These are phyloP conservation scores for Ammospiza caudacuta DNA, from an alignment of 2,113 vertebrate genomes.

Conservation along the genomic window DNA sequence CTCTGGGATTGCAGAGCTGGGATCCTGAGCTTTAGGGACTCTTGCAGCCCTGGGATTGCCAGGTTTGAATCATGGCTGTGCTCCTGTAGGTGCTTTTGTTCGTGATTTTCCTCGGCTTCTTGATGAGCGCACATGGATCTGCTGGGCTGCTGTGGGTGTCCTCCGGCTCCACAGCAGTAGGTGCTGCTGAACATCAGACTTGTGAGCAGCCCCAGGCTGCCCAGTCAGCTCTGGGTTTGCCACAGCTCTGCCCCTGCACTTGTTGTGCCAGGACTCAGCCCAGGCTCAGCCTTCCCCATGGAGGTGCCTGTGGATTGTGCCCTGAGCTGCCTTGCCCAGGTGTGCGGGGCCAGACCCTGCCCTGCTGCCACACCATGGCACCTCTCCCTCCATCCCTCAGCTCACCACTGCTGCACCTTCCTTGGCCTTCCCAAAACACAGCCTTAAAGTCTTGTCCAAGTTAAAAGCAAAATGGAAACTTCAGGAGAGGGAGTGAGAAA, in stretches of 20 bases:
- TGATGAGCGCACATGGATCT: rapidly evolving
- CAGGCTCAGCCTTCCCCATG: rapidly evolving
- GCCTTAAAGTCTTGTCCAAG: not conserved
- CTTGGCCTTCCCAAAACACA: not conserved
- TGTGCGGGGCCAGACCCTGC: too few species aligned
- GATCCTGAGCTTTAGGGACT: rapidly evolving
- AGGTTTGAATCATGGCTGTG: not conserved
- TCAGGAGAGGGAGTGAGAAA: not conserved
- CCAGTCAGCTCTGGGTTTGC: not conserved
- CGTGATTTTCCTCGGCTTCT: not conserved
- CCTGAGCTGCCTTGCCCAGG: not conserved
- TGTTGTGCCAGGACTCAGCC: not conserved
- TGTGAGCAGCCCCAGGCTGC: not conserved
- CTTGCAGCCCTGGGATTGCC: not conserved
- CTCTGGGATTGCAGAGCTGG: not conserved
- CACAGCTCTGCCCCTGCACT: too few species aligned
- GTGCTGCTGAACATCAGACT: rapidly evolving
- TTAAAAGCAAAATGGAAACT: not conserved
- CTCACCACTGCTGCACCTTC: not conserved
- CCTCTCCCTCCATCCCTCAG: not conserved
- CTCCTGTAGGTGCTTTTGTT: not conserved
- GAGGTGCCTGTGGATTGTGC: not conserved
- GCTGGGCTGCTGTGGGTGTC: rapidly evolving
- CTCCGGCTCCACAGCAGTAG: rapidly evolving
- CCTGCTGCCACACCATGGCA: rapidly evolving